A percentile compares a stretch with the other conserved stretches of the same genome.
These are phyloP conservation scores for Dioctria linearis DNA, from an alignment of 2,888 invertebrate genomes.

Conservation along the genomic window DNA sequence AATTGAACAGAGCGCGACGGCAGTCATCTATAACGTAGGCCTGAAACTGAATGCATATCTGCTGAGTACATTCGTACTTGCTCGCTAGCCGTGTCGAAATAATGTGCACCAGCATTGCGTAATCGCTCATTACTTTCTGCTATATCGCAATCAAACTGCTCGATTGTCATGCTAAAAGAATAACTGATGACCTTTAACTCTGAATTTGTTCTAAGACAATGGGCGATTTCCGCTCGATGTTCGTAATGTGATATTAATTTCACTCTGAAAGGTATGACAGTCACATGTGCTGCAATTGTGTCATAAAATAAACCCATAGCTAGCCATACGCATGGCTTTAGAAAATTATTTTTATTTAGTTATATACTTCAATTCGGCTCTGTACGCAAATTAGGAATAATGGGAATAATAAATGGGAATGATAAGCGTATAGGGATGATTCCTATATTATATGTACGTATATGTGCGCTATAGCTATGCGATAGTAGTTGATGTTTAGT, in stretches of 20 bases:
- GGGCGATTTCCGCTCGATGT: conserved; percentile 17
- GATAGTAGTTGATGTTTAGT: no score
- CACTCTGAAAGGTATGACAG: conserved; percentile 8
- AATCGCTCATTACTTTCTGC: not conserved
- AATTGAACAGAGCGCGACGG: not conserved
- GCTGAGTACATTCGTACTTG: not conserved
- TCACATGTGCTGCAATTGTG: conserved; percentile 4
- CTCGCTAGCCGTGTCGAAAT: not conserved
- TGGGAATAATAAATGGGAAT: no score
- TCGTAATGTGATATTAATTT: conserved; percentile 14
- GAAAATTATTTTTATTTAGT: no score
- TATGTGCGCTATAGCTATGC: no score
- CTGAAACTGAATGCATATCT: not conserved
- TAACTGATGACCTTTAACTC: conserved; percentile 23
- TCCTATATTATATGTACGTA: no score
- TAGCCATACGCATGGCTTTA: no score
- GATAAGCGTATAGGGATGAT: no score
- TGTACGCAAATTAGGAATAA: no score
- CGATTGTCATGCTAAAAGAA: not conserved
- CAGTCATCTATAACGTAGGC: not conserved
- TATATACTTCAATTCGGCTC: no score
- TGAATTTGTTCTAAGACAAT: conserved; percentile 25
- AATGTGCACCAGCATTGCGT: not conserved
- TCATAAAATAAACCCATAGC: not conserved
- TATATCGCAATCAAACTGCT: not conserved